Percentiles rank a stretch among this genome's conserved stretches.
Evolutionary conservation across 2,113 vertebrate genomes (phyloP).

Genomic region (Trichechus manatus): DNA sequence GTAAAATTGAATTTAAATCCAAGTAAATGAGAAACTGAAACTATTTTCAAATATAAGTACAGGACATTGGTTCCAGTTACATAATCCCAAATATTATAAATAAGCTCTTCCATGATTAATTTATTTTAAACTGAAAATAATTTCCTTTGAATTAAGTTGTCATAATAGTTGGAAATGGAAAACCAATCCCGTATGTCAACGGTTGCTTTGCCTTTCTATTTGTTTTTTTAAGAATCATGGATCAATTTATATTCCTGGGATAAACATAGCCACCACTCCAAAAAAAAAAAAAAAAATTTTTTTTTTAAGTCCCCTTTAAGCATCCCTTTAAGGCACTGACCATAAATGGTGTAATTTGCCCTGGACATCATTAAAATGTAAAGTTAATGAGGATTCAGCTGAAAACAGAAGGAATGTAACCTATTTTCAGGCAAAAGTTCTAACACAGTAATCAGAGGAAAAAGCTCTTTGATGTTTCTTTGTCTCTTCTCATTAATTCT

Average conservation of each 20-base stretch:
- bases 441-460: slow-evolving; percentile 95
- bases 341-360: slow-evolving; percentile 89
- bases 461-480: slow-evolving; percentile 96
- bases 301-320: slow-evolving; percentile 88
- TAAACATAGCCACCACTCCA: slow-evolving; percentile 85
- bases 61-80: slow-evolving; percentile 72
- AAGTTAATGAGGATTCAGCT: slow-evolving; percentile 96
- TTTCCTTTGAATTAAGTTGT: slow-evolving; percentile 63
- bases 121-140: slow-evolving; percentile 67
- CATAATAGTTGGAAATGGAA: slow-evolving; percentile 61
- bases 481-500: slow-evolving; percentile 96
- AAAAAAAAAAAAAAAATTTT: slow-evolving; percentile 70
- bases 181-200: slow-evolving; percentile 37
- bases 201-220: slow-evolving; percentile 37
- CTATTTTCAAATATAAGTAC: slow-evolving; percentile 81
- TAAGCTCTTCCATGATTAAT: slow-evolving; percentile 63
- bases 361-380: slow-evolving; percentile 97
- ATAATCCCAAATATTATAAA: slow-evolving; percentile 71
- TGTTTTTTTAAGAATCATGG: slow-evolving; percentile 79
- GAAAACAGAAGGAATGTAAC: slow-evolving; percentile 94
- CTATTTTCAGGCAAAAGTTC: slow-evolving; percentile 95
- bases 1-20: slow-evolving; percentile 78
- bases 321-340: slow-evolving; percentile 89
- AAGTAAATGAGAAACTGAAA: slow-evolving; percentile 76
- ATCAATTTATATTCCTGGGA: slow-evolving; percentile 84